phyloP scores from a whole-genome alignment of 1,140 invertebrate genomes.

The Caerostris extrusa region DNA sequence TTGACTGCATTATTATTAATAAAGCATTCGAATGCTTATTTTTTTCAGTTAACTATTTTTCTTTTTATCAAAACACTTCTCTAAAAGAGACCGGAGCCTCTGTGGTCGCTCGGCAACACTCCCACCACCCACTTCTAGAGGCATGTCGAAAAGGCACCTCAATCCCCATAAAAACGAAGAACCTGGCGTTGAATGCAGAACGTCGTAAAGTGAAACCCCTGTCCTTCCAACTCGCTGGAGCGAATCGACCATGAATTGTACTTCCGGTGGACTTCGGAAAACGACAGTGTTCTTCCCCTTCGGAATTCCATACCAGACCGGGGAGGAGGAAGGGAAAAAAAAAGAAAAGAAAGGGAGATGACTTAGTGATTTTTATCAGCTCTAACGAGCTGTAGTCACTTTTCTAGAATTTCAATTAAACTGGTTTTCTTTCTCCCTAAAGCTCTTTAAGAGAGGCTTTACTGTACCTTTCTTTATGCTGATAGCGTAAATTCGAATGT shows the following conservation, averaged over 20 bases:
- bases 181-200: neutral
- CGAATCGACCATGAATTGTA: conserved; percentile 47
- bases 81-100: neutral
- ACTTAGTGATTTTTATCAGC: conserved; percentile 55
- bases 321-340: neutral
- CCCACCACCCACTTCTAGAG: neutral
- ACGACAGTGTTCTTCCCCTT: neutral
- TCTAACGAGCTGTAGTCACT: conserved; percentile 33
- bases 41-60: no score
- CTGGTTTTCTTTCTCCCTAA: neutral
- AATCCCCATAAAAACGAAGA: neutral
- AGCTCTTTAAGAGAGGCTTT: neutral
- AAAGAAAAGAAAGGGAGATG: neutral
- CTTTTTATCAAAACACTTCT: neutral
- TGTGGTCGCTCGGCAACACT: neutral
- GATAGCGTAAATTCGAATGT: neutral
- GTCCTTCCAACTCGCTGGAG: conserved; percentile 21
- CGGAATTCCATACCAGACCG: conserved; percentile 11
- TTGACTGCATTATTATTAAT: no score
- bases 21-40: no score
- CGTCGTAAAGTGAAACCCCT: neutral
- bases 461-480: neutral
- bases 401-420: conserved; percentile 53
- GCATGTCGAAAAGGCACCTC: neutral
- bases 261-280: conserved; percentile 54